Base-by-base conservation (phyloP, 2,797 vertebrate species). In the Lacerta viridis region DNA sequence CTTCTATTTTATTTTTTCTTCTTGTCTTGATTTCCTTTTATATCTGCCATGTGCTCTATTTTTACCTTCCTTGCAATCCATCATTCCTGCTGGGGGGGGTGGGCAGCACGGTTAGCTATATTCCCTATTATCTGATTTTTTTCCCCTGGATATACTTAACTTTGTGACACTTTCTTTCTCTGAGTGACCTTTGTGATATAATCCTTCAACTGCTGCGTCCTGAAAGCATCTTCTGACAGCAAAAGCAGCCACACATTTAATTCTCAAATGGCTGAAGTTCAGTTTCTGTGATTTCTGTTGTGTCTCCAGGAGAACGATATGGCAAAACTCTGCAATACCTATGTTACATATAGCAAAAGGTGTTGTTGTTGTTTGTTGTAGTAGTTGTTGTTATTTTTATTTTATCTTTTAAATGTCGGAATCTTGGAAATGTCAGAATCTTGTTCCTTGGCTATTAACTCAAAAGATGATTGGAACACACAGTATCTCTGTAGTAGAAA, bases 151-250 rank as follows among this genome's bases (percentile, higher is more conserved):
- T 96, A 93, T 96, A 93, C 95, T 97, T 97, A 96, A 97, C 96
- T 97, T 94, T 85, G 93, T 97, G 97, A 96, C 95, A 96, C 93
- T 93, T 85, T 96, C 94, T 96, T 95, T 97, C 93, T 93, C 92
- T n/a, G 61, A 94, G 93, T 96, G 97, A 97, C 97, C 97, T 98
- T 97, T 97, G 95, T 95, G 94, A 96, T 94, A 95, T 93, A 95
- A 96, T 96, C 94, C 95, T 95, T 89, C 84, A 90, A 68, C 66
- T 89, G 90, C 93, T 95, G 86, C 90, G 90, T 92, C 92, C 89
- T 91, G 89, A 91, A 95, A 95, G 90, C 89, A 80, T 89, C 64
- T 95, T 91, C 89, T 95, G 96, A 95, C 95, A 96, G 94, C 90
- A 93, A 94, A 93, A 84, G 82, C 93, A 75, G 86, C 89, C 91